These are phyloP conservation scores for Panagrolaimus sp. DNA, from an alignment of 1,140 invertebrate genomes.

Conservation along the genomic window DNA sequence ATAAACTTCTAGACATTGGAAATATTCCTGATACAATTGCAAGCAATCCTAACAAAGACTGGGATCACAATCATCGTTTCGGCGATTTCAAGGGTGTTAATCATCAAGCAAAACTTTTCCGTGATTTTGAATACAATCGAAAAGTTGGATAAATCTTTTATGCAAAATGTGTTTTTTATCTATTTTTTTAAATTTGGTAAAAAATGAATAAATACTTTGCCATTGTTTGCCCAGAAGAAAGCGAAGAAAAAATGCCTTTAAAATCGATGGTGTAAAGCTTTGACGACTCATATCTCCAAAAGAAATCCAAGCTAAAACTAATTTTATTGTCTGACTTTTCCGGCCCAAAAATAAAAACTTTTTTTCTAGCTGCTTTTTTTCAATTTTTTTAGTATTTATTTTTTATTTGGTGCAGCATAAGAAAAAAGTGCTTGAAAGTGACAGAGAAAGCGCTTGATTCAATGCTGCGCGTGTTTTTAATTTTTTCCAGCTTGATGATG, in stretches of 20 bases:
- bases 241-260: too few relatives aligned
- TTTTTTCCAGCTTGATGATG: too few relatives aligned
- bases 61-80: not conserved
- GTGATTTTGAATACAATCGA: conserved; percentile 8
- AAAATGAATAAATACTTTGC: too few relatives aligned
- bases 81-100: not conserved
- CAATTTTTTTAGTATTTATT: too few relatives aligned
- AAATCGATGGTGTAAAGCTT: not conserved
- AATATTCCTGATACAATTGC: not conserved
- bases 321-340: conserved; percentile 13
- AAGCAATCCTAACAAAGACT: not conserved
- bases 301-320: conserved; percentile 9
- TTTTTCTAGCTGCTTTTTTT: too few relatives aligned
- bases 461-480: too few relatives aligned
- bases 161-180: too few relatives aligned
- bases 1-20: not conserved
- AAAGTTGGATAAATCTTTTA: not conserved
- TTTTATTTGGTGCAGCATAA: too few relatives aligned
- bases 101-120: not conserved
- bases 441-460: too few relatives aligned
- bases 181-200: too few relatives aligned
- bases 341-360: not conserved
- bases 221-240: too few relatives aligned
- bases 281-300: not conserved
- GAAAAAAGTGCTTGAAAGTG: too few relatives aligned